Base-by-base conservation (phyloP, 2,113 vertebrate genomes). In the Prionailurus bengalensis region DNA sequence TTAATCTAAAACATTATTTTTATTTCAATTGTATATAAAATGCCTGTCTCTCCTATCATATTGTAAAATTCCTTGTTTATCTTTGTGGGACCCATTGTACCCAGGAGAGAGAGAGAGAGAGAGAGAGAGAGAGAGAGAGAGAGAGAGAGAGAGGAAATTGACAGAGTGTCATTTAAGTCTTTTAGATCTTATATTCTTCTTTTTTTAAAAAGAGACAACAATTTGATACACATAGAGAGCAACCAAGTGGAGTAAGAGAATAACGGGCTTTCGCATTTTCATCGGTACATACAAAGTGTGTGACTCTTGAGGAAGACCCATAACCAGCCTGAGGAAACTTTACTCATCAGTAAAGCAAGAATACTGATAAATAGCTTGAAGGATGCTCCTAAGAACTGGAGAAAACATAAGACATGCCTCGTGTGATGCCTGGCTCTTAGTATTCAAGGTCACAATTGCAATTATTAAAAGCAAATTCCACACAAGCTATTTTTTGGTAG, bases 1-100 rank as follows among this genome's bases (percentile, higher is more conserved):
- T 95, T 93, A 86, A 97, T 82, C 92, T 74, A 94, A 89, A 76
- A 76, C 36, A 88, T 90, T 91, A 73, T 82, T 94, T 94, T 92
- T 91, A 95, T 95, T 91, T 93, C 51, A 66, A 29, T 89, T 89
- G 76, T 93, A 6, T 93, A 95, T 91, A 81, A 95, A 96, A 93
- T 31, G 27, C 84, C 78, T 95, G 53, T 93, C 48, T 96, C 78
- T 86, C 25, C 78, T 94, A 94, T 63, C 45, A 39, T 39, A 55
- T 45, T 85, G 27, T 79, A 91, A 91, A 66, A 94, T 61, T 74
- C 55, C 65, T 91, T 80, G 71, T 96, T 96, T 97, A 92, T 93
- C 97, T 92, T 96, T 82, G 51, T 15, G 17, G 48, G 79, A 92
- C 45, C 82, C 12, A 10, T 10, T 42, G 39, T 84, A 87, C 68